These are phyloP conservation scores for Donacobius atricapilla DNA, from an alignment of 2,113 vertebrate genomes.

Conservation along the genomic window DNA sequence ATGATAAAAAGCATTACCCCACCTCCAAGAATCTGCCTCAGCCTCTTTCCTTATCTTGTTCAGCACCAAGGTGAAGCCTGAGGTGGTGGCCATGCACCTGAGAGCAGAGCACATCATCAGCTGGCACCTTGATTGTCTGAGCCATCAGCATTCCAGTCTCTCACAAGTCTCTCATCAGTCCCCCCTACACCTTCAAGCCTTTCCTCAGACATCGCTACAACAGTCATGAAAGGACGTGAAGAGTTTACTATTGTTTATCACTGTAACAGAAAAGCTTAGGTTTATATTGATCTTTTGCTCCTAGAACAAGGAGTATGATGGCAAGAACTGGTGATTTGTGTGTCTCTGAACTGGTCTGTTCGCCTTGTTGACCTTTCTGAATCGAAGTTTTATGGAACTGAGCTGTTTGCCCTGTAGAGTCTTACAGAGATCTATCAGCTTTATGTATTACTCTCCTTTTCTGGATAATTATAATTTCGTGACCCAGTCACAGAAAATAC, in stretches of 20 bases:
- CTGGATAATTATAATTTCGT: neutral
- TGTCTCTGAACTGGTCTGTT: neutral
- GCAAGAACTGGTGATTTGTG: constrained; percentile 13
- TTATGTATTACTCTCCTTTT: neutral
- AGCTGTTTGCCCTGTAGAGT: neutral
- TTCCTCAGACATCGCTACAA: neutral
- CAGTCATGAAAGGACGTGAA: neutral
- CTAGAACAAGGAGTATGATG: neutral
- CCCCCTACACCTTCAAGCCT: neutral
- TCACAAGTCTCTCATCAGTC: neutral
- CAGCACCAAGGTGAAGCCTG: neutral
- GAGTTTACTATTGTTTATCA: neutral
- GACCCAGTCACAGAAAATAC: neutral
- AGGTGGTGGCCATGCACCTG: neutral
- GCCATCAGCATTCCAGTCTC: neutral
- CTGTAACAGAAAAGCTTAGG: neutral
- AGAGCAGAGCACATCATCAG: neutral
- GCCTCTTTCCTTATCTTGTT: neutral
- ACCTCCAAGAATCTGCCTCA: neutral
- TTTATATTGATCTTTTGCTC: neutral
- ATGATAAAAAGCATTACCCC: neutral
- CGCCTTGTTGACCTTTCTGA: constrained; percentile 17
- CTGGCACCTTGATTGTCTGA: neutral
- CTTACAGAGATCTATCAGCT: neutral
- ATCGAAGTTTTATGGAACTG: constrained; percentile 14